phyloP scores from a whole-genome alignment of 35 echinoderm and acorn worm species.

The Apostichopus japonicus region DNA sequence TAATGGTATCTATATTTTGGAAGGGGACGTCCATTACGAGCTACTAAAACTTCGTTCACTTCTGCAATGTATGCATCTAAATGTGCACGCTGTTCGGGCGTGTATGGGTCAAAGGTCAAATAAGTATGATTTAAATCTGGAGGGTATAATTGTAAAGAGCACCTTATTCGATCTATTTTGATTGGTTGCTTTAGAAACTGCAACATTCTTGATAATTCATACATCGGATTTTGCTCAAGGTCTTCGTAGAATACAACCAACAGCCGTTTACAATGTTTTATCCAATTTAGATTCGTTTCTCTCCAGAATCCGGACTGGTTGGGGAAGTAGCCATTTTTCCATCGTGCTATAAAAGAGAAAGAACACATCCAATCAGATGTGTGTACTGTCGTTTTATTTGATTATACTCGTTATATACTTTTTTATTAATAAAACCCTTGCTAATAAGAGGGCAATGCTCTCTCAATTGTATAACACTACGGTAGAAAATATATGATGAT shows the following conservation, averaged over 20 bases:
- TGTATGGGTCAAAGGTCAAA: constrained; percentile 58
- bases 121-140: constrained; percentile 43
- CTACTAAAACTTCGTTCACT: constrained; percentile 35
- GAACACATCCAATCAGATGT: neutral
- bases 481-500: too few relatives aligned
- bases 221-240: constrained; percentile 1
- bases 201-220: constrained; percentile 27
- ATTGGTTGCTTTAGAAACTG: constrained; percentile 42
- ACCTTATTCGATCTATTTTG: neutral
- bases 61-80: constrained; percentile 50
- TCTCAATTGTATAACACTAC: too few relatives aligned
- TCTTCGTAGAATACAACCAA: constrained; percentile 46
- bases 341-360: constrained; percentile 8
- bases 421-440: too few relatives aligned
- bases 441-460: too few relatives aligned
- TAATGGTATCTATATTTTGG: constrained; percentile 39
- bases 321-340: neutral
- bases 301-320: constrained; percentile 31
- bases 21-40: constrained; percentile 30
- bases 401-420: too few relatives aligned
- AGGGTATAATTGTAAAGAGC: constrained; percentile 27
- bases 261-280: constrained; percentile 32
- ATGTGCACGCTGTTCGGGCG: constrained; percentile 1
- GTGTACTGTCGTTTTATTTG: too few relatives aligned
- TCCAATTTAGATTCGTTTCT: constrained; percentile 29